Conservation (phyloP, 2,888 invertebrate genomes). For the Amblyjoppa fuscipennis region DNA sequence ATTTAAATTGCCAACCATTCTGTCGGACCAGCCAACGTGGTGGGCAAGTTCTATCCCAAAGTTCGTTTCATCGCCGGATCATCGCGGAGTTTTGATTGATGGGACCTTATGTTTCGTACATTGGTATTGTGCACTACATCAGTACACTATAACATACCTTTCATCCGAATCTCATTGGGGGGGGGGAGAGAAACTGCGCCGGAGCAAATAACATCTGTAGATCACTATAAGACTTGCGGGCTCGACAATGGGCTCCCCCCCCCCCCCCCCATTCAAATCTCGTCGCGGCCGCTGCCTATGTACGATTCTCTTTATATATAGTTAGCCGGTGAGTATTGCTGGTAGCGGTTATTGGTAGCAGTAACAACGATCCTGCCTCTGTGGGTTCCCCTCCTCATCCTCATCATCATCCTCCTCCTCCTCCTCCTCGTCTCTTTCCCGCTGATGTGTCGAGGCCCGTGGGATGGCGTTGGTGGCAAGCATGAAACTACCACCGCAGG, state of each 20-base stretch:
- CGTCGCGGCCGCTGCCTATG: constrained; percentile 74
- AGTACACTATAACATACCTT: constrained; percentile 78
- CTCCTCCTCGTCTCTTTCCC: constrained; percentile 5
- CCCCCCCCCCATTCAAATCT: constrained; percentile 79
- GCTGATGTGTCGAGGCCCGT: constrained; percentile 49
- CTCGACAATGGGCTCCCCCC: constrained; percentile 77
- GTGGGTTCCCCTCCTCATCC: neutral
- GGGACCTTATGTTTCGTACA: constrained; percentile 71
- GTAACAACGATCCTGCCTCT: constrained; percentile 33
- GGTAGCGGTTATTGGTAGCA: constrained; percentile 45
- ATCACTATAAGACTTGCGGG: constrained; percentile 82
- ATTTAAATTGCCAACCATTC: no score
- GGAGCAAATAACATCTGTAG: constrained; percentile 84
- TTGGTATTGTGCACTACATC: constrained; percentile 61
- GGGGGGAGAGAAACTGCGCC: constrained; percentile 46
- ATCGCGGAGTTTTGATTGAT: neutral
- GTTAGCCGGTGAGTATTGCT: constrained; percentile 45
- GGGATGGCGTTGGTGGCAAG: constrained; percentile 62
- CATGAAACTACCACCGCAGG: constrained; percentile 48
- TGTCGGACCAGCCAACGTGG: no score
- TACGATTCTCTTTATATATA: constrained; percentile 75
- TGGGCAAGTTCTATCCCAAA: neutral
- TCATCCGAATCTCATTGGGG: constrained; percentile 82
- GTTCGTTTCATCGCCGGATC: neutral
- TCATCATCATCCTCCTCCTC: neutral